These are phyloP conservation scores for Drosophila limbata DNA, from an alignment of 2,888 invertebrate species.

Conservation along the genomic window DNA sequence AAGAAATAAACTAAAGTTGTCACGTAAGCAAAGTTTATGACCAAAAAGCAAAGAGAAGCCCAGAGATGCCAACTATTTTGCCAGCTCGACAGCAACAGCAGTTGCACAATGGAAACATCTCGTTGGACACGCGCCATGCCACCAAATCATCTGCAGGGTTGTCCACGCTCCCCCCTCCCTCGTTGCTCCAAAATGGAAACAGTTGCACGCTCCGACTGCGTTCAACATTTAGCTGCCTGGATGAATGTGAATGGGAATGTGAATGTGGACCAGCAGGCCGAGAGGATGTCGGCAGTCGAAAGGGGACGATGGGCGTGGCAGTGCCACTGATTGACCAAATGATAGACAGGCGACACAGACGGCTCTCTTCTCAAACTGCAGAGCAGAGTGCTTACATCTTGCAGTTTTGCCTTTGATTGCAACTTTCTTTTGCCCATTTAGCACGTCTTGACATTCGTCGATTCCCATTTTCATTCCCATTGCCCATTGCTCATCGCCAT, in stretches of 20 bases:
- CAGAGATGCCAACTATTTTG: constrained; percentile 54
- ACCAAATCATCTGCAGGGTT: constrained; percentile 72
- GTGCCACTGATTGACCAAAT: constrained; percentile 70
- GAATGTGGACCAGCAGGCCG: constrained; percentile 27
- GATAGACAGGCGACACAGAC: constrained; percentile 64
- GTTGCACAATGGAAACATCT: constrained; percentile 64
- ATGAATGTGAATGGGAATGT: constrained; percentile 31
- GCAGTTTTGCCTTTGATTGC: constrained; percentile 70
- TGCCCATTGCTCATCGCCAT: neutral
- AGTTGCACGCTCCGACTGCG: constrained; percentile 56
- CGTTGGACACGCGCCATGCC: constrained; percentile 76
- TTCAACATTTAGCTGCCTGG: constrained; percentile 65
- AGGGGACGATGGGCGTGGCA: constrained; percentile 24
- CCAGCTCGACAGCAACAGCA: constrained; percentile 38
- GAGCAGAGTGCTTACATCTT: constrained; percentile 53
- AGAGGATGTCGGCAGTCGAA: neutral
- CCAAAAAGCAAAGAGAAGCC: constrained; percentile 56
- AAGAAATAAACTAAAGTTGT: constrained; percentile 80
- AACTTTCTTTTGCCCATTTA: constrained; percentile 70
- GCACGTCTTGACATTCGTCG: constrained; percentile 64
- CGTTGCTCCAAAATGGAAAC: constrained; percentile 31
- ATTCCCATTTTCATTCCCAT: constrained; percentile 25
- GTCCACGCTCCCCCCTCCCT: neutral
- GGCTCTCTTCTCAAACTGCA: constrained; percentile 15
- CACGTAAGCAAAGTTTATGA: constrained; percentile 82